These are phyloP conservation scores for Lerema accius DNA, from an alignment of 1,140 invertebrate genomes.

Conservation along the genomic window DNA sequence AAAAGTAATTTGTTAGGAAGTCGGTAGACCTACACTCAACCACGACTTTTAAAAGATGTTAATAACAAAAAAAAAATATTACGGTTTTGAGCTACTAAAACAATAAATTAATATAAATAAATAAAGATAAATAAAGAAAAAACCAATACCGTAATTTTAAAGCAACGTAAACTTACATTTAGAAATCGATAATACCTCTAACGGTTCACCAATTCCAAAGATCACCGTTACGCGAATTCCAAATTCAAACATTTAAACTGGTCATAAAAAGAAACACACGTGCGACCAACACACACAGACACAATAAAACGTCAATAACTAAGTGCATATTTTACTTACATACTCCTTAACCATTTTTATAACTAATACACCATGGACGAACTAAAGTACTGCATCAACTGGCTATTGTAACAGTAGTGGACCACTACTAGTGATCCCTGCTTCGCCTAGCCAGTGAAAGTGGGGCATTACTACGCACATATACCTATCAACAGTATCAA, in stretches of 20 bases:
- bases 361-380: neutral
- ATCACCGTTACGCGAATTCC: neutral
- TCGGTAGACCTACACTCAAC: too few relatives aligned
- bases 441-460: constrained; percentile 43
- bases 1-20: too few relatives aligned
- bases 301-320: neutral
- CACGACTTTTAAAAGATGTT: too few relatives aligned
- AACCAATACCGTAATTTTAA: too few relatives aligned
- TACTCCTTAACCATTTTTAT: constrained; percentile 19
- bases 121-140: too few relatives aligned
- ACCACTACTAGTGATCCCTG: too few relatives aligned
- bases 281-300: neutral
- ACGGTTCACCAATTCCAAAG: neutral
- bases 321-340: constrained; percentile 15
- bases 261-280: neutral
- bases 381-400: neutral
- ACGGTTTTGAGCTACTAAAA: too few relatives aligned
- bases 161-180: too few relatives aligned
- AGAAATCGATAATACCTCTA: neutral
- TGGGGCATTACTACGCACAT: constrained; percentile 38
- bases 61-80: too few relatives aligned
- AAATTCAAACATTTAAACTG: neutral
- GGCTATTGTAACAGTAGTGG: constrained; percentile 12
- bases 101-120: too few relatives aligned
- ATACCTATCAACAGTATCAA: constrained; percentile 7